Conservation (phyloP, 2,888 invertebrate species). For the Alcis repandata region DNA sequence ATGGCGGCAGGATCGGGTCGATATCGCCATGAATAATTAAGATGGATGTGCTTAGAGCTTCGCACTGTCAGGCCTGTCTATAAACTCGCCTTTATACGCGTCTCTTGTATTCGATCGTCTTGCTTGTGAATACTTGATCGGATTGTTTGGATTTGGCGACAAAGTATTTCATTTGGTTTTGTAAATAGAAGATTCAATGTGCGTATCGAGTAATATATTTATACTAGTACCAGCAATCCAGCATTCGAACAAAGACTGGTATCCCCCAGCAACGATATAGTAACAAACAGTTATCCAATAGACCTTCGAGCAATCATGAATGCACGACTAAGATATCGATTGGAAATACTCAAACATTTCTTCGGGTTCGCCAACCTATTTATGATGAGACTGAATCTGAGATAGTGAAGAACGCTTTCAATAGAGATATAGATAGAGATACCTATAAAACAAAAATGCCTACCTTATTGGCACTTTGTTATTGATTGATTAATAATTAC, state of each 20-base stretch:
- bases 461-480: no score
- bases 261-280: neutral
- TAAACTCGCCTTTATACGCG: conserved; percentile 37
- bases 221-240: no score
- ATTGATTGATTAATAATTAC: no score
- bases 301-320: neutral
- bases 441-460: no score
- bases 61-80: conserved; percentile 43
- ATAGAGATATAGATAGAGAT: no score
- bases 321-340: neutral
- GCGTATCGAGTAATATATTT: neutral
- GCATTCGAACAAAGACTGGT: no score
- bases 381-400: neutral
- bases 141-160: conserved; percentile 9
- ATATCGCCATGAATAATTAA: conserved; percentile 79
- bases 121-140: conserved; percentile 26
- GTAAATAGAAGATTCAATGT: neutral
- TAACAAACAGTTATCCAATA: neutral
- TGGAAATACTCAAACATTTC: neutral
- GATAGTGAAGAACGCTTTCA: neutral
- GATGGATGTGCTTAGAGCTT: conserved; percentile 67
- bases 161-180: neutral
- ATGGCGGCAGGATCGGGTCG: conserved; percentile 65
- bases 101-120: conserved; percentile 33
- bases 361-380: neutral